Evolutionary conservation across 2,888 invertebrate species (phyloP), one percentile per base, ranked within the genome.

Genomic region (Alsophila aescularia): DNA sequence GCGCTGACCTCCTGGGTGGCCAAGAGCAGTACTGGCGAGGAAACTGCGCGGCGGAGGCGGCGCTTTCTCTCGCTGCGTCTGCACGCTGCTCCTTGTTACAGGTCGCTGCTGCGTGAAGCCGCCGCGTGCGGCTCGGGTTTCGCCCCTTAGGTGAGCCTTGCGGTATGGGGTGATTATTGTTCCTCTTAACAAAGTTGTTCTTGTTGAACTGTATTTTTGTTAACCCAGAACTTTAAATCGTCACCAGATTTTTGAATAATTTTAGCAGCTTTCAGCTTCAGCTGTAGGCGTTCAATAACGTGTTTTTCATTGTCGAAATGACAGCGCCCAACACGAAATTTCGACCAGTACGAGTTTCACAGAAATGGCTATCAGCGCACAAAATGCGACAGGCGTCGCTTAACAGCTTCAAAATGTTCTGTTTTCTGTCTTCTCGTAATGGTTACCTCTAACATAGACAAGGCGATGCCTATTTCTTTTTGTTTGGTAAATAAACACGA

Each of bases 351-450:
- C 15, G 12, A 1, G 27, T 41, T 9, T 15, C 27, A 13, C 6
- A 5, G n/a, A 41, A 35, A 13, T 53, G 48, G 1, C 15, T 24
- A 27, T 53, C n/a, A n/a, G n/a, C 48, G 7, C 53, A 53, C 0
- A 53, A 13, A 0, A 48, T 1, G 6, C 53, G 42, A 27, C 48
- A 36, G 0, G 39, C 42, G 29, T 53, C 43, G 29, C 47, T 53
- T 1, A 48, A 18, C 13, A 32, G 36, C 2, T 47, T 35, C 9
- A 27, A 27, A 2, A 27, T 27, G 37, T 10, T 6, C 21, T 14
- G 9, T 36, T n/a, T 35, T 41, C 24, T 37, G 6, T 36, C 32
- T 34, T 34, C 15, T n/a, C n/a, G n/a, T 4, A 49, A 10, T 9
- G 3, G 2, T 5, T 42, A 24, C 0, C 0, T 42, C 35, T 16